Evolutionary conservation across 2,797 vertebrate species (phyloP).

Genomic region (Karalla daura): DNA sequence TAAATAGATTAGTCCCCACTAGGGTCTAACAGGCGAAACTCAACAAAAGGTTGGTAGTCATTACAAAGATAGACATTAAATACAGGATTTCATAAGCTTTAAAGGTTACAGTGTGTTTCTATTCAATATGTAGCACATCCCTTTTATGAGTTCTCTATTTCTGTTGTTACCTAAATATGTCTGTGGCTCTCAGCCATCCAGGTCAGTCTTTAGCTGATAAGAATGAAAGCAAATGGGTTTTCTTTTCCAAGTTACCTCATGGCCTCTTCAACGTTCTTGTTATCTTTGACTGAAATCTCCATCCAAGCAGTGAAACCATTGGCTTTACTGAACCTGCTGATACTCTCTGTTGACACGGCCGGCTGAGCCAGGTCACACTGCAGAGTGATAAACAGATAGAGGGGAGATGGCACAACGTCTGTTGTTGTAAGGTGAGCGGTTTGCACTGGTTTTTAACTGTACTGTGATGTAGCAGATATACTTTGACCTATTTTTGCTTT

Average conservation of each 20-base stretch:
- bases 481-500: neutral
- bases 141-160: too few relatives aligned
- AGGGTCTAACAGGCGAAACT: too few relatives aligned
- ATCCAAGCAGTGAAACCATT: conserved; percentile 89
- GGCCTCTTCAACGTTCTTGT: conserved; percentile 87
- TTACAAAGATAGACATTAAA: too few relatives aligned
- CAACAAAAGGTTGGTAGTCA: too few relatives aligned
- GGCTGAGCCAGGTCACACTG: conserved; percentile 88
- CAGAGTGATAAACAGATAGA: neutral
- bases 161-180: too few relatives aligned
- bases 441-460: neutral
- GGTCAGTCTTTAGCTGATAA: too few relatives aligned
- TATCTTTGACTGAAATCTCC: conserved; percentile 91
- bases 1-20: too few relatives aligned
- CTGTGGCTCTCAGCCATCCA: too few relatives aligned
- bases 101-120: too few relatives aligned
- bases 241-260: conserved; percentile 80
- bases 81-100: too few relatives aligned
- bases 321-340: conserved; percentile 87
- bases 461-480: neutral
- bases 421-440: neutral
- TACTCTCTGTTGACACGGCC: conserved; percentile 82
- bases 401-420: neutral
- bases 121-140: too few relatives aligned
- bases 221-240: too few relatives aligned